A percentile compares a stretch with the other conserved stretches of the same genome.
Evolutionary conservation across 2,113 vertebrate species (phyloP).

Genomic region (Eubucco bourcierii): DNA sequence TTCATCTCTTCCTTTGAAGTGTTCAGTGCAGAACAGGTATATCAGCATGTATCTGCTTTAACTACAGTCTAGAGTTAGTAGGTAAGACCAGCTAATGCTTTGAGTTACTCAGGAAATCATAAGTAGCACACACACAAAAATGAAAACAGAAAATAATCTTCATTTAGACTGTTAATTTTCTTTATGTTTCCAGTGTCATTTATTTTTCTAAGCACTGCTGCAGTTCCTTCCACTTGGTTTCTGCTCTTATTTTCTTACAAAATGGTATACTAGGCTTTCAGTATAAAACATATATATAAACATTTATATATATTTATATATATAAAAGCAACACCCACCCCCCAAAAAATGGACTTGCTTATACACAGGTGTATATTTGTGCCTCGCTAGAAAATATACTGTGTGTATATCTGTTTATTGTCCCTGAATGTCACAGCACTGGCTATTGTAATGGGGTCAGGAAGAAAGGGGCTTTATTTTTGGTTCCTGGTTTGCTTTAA

Average conservation of each 20-base stretch:
- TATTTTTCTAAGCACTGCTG: conserved; percentile 26
- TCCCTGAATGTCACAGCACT: conserved; percentile 34
- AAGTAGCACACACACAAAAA: conserved; percentile 24
- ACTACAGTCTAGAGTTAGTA: conserved; percentile 44
- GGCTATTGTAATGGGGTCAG: background rate
- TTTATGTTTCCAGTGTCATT: conserved; percentile 16
- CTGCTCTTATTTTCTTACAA: conserved; percentile 53
- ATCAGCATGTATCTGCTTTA: background rate
- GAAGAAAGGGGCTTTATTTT: background rate
- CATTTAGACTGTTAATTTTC: background rate
- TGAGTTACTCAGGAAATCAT: conserved; percentile 36
- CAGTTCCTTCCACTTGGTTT: background rate
- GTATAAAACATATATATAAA: conserved; percentile 67
- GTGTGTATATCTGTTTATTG: background rate
- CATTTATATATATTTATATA: conserved; percentile 50
- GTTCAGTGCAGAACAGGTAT: background rate
- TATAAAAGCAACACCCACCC: conserved; percentile 5
- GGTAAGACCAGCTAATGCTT: conserved; percentile 38
- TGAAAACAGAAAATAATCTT: conserved; percentile 7
- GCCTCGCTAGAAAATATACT: conserved; percentile 6
- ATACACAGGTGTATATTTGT: background rate
- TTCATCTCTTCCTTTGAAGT: background rate
- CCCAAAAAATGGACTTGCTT: conserved; percentile 4
- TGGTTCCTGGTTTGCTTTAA: background rate
- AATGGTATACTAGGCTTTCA: conserved; percentile 53